Evolutionary conservation across 2,797 vertebrate species (phyloP).

Genomic region (Psittacula echo): DNA sequence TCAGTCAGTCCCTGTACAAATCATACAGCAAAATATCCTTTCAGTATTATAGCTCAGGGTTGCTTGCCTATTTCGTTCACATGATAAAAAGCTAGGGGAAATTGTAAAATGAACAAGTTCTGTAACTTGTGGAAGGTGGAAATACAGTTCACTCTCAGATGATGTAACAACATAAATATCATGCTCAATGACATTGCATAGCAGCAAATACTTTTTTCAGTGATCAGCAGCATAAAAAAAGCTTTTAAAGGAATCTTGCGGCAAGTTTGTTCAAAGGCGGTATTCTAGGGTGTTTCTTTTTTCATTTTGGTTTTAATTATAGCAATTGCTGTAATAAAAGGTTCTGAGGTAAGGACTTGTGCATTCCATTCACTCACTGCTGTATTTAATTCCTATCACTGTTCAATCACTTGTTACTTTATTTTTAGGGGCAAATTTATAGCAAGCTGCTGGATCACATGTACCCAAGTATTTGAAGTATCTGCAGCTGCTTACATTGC

Average conservation of each 20-base stretch:
- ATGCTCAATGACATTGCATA: conserved; percentile 25
- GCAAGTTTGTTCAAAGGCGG: conserved; percentile 54
- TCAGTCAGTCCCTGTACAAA: neutral
- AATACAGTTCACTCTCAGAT: conserved; percentile 50
- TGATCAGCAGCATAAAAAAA: neutral
- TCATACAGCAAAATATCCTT: neutral
- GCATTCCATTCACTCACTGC: conserved; percentile 81
- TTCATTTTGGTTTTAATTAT: conserved; percentile 77
- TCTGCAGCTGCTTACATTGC: conserved; percentile 87
- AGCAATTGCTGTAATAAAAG: conserved; percentile 75
- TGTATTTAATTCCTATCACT: conserved; percentile 81
- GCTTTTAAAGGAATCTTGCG: neutral
- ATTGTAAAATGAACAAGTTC: conserved; percentile 50
- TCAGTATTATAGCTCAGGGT: neutral
- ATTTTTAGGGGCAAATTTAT: conserved; percentile 87
- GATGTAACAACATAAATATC: conserved; percentile 66
- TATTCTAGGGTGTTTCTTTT: conserved; percentile 56
- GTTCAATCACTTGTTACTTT: conserved; percentile 85
- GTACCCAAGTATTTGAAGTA: conserved; percentile 82
- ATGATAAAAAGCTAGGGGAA: conserved; percentile 22
- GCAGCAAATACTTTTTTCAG: conserved; percentile 26
- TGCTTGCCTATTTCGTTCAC: neutral
- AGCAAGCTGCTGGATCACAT: conserved; percentile 84
- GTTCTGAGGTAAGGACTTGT: conserved; percentile 78
- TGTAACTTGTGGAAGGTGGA: conserved; percentile 10